Percentiles rank a stretch among this genome's conserved stretches.
These are phyloP conservation scores for Trochalopteron elliotii DNA, from an alignment of 2,113 vertebrate genomes.

Conservation along the genomic window DNA sequence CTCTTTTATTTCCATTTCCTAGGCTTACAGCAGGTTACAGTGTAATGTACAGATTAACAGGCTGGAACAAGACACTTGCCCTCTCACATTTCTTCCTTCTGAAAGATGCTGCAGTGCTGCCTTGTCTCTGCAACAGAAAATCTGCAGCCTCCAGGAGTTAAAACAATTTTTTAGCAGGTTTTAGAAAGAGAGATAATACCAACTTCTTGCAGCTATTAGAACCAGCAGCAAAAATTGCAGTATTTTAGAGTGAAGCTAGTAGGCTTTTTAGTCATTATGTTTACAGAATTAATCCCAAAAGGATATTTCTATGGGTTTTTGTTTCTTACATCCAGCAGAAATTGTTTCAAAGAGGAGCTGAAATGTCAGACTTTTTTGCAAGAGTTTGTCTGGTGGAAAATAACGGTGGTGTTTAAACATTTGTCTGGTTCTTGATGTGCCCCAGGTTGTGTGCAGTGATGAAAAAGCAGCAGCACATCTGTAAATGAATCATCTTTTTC, in stretches of 20 bases:
- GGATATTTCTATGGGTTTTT: not conserved
- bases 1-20: not conserved
- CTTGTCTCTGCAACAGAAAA: not conserved
- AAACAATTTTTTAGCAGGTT: not conserved
- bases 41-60: not conserved
- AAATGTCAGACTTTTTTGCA: not conserved
- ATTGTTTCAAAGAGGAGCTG: not conserved
- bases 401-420: not conserved
- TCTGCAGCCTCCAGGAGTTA: not conserved
- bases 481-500: constrained; percentile 8
- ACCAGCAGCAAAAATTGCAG: not conserved
- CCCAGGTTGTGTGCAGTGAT: not conserved
- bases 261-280: not conserved
- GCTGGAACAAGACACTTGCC: not conserved
- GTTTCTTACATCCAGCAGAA: not conserved
- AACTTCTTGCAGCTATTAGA: not conserved
- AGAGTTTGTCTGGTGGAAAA: not conserved
- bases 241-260: not conserved
- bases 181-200: not conserved
- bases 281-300: not conserved
- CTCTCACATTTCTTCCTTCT: not conserved
- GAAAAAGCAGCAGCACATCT: not conserved
- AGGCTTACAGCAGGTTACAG: not conserved
- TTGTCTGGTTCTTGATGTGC: not conserved
- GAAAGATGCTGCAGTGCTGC: not conserved